Evolutionary conservation across 2,888 invertebrate species (phyloP).

Genomic region (Hydroisotoma schaefferi): DNA sequence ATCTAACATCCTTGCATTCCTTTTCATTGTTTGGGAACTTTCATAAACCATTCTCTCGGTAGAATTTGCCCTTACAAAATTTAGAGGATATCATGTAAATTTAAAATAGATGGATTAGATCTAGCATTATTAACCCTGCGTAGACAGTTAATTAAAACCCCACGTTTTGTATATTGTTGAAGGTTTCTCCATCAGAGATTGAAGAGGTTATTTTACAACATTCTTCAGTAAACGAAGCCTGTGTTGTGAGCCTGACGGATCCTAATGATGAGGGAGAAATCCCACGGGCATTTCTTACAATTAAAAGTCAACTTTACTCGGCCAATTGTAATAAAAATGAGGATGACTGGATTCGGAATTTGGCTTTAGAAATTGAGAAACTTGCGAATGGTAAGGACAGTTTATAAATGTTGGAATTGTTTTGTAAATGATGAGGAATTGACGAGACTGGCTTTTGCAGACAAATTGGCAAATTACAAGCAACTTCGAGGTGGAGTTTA

Average conservation of each 20-base stretch:
- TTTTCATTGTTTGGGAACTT: no score
- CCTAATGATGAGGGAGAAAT: slow-evolving; percentile 25
- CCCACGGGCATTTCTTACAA: slow-evolving; percentile 33
- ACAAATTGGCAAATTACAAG: slow-evolving; percentile 37
- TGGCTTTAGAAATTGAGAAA: neutral
- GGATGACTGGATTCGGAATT: neutral
- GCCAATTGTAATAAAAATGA: no score
- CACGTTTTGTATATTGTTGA: no score
- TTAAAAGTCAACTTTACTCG: neutral
- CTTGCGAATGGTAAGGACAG: neutral
- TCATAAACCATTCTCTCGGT: no score
- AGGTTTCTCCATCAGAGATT: slow-evolving; percentile 44
- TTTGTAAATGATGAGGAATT: no score
- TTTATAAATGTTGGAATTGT: no score
- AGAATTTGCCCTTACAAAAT: no score
- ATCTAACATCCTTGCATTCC: no score
- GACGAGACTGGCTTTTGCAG: no score
- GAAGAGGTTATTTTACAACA: slow-evolving; percentile 39
- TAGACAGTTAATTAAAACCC: no score
- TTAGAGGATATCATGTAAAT: slow-evolving; percentile 39
- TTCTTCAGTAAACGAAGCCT: slow-evolving; percentile 36
- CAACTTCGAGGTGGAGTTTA: slow-evolving; percentile 37
- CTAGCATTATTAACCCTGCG: no score
- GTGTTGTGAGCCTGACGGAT: slow-evolving; percentile 31
- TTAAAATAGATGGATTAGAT: no score